A percentile compares a stretch with the other conserved stretches of the same genome.
Evolutionary conservation across 2,797 vertebrate genomes (phyloP).

Genomic region (Zalophus californianus): DNA sequence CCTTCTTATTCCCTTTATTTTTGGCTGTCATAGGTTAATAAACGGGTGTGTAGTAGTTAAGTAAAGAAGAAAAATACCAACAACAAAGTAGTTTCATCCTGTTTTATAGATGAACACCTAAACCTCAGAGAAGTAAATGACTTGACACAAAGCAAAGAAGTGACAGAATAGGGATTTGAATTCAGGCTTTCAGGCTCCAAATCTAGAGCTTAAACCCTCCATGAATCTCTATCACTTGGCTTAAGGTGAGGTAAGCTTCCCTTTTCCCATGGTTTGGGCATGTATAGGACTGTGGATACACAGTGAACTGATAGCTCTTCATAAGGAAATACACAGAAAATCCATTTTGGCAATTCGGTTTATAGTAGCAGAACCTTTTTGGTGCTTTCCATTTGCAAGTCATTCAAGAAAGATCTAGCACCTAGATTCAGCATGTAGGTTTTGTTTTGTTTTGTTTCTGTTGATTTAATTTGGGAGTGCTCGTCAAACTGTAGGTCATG

Average conservation of each 20-base stretch:
- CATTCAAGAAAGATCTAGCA: not conserved
- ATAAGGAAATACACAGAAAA: not conserved
- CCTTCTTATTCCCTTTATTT: not conserved
- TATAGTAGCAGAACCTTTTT: not conserved
- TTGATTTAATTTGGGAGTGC: not conserved
- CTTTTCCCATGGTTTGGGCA: accelerated
- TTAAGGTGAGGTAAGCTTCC: too few relatives aligned
- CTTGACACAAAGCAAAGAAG: not conserved
- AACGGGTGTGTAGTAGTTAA: not conserved
- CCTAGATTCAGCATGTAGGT: not conserved
- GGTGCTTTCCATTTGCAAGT: not conserved
- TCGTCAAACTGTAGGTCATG: not conserved
- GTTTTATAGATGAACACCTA: not conserved
- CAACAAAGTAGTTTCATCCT: not conserved
- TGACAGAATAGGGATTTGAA: not conserved
- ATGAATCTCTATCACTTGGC: not conserved
- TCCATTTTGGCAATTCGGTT: not conserved
- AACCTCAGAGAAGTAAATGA: not conserved
- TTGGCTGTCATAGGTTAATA: not conserved
- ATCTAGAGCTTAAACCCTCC: not conserved
- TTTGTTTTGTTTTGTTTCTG: not conserved
- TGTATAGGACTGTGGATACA: too few relatives aligned
- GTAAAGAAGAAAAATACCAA: not conserved
- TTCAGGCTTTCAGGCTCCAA: not conserved
- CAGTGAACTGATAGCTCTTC: not conserved